A percentile compares a stretch with the other conserved stretches of the same genome.
phyloP scores from a whole-genome alignment of 1,140 invertebrate genomes.

The Calliphora vicina region DNA sequence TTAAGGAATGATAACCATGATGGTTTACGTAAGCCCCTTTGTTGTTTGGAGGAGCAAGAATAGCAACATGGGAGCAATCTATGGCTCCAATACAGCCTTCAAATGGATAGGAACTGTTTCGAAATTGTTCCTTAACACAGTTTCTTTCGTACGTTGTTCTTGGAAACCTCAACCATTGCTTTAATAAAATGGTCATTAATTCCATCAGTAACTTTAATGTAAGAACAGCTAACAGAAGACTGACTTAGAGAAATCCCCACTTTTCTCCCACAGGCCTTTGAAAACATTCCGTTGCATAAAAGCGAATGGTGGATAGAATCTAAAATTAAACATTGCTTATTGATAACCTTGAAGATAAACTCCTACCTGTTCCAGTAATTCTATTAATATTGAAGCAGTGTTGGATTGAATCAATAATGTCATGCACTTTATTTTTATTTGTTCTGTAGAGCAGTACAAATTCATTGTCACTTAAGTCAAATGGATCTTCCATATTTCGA shows the following conservation, averaged over 20 bases:
- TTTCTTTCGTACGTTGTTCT: background rate
- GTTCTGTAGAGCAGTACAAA: background rate
- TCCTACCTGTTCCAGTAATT: background rate
- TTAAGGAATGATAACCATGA: background rate
- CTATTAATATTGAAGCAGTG: background rate
- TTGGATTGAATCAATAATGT: background rate
- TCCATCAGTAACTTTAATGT: background rate
- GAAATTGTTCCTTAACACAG: too few relatives aligned
- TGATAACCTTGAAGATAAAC: background rate
- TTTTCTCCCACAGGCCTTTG: background rate
- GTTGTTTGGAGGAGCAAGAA: background rate
- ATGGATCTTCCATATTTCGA: background rate
- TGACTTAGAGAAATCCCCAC: background rate
- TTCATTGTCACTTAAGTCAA: background rate
- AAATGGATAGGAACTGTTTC: background rate
- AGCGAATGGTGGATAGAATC: background rate
- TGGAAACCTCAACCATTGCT: background rate
- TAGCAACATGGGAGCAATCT: background rate
- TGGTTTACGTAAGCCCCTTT: background rate
- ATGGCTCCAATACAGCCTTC: background rate
- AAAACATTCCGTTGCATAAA: background rate
- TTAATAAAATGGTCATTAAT: background rate
- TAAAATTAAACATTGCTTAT: background rate
- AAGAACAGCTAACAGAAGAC: background rate
- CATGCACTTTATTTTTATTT: background rate